Conservation (phyloP, 2,888 invertebrate genomes). For the Trachelus troglodyta region DNA sequence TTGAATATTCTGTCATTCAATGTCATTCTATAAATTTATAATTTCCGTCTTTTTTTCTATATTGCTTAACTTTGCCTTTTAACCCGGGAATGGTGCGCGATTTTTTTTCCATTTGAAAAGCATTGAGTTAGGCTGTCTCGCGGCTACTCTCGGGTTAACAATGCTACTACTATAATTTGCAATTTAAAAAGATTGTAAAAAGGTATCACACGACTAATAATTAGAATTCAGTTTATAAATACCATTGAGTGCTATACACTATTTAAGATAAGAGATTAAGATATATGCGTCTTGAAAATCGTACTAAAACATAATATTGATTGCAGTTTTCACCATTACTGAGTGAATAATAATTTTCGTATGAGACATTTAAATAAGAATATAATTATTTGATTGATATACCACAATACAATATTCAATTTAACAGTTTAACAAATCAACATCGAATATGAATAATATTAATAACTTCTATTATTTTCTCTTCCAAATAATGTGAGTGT, state of each 20-base stretch:
- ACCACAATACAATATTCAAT: not conserved
- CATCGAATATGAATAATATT: no score
- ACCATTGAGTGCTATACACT: not conserved
- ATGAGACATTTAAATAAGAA: not conserved
- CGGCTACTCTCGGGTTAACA: not conserved
- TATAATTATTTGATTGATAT: not conserved
- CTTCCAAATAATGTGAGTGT: not conserved
- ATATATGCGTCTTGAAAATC: not conserved
- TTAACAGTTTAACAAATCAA: not conserved
- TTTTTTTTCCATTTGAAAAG: not conserved
- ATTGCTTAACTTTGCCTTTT: not conserved
- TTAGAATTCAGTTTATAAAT: not conserved
- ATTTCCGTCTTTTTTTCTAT: conserved; percentile 11
- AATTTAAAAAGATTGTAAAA: not conserved
- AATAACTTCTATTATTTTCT: no score
- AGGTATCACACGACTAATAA: not conserved
- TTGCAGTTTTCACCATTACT: not conserved
- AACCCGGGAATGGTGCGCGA: not conserved
- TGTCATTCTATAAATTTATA: conserved; percentile 16
- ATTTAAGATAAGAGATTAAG: not conserved
- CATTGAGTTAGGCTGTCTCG: no score
- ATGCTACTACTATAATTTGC: not conserved
- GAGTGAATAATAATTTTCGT: not conserved
- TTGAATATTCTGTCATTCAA: not conserved
- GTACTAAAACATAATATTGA: not conserved